phyloP scores from a whole-genome alignment of 2,113 vertebrate genomes.

The Hemibagrus wyckioides region DNA sequence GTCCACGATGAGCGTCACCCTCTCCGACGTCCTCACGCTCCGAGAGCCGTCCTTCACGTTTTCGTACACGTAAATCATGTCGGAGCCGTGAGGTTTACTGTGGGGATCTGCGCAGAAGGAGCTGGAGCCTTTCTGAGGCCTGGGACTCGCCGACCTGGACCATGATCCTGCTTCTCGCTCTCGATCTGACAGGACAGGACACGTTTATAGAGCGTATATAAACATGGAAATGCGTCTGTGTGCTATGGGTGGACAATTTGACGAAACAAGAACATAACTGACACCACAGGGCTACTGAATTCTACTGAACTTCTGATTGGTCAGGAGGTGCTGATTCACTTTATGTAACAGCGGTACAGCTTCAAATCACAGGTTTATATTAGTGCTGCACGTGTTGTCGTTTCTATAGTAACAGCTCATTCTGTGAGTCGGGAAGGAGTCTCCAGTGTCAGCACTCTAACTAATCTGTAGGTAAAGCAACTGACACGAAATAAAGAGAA shows the following conservation, averaged over 20 bases:
- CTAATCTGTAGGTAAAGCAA: no score
- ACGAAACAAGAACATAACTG: no score
- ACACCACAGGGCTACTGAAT: not conserved
- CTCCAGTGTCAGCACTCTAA: not conserved
- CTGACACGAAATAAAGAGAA: no score
- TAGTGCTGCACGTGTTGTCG: not conserved
- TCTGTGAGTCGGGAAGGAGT: not conserved
- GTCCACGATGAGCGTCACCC: slow-evolving; percentile 94
- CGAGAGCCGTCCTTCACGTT: slow-evolving; percentile 85
- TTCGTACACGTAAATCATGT: slow-evolving; percentile 94
- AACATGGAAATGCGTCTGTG: not conserved
- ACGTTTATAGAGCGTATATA: not conserved
- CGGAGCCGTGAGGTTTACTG: slow-evolving; percentile 77
- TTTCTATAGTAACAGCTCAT: not conserved
- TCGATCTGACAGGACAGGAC: slow-evolving; percentile 73
- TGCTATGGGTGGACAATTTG: not conserved
- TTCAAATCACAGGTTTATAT: not conserved
- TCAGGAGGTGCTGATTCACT: not conserved
- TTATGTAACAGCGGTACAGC: no score
- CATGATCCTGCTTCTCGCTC: slow-evolving; percentile 89
- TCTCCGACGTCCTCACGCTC: slow-evolving; percentile 79
- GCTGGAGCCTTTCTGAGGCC: slow-evolving; percentile 77
- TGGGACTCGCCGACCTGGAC: slow-evolving; percentile 81
- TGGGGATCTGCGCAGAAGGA: slow-evolving; percentile 78
- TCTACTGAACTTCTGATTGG: no score